Evolutionary conservation across 2,797 vertebrate genomes (phyloP).

Genomic region (Gymnodraco acuticeps): DNA sequence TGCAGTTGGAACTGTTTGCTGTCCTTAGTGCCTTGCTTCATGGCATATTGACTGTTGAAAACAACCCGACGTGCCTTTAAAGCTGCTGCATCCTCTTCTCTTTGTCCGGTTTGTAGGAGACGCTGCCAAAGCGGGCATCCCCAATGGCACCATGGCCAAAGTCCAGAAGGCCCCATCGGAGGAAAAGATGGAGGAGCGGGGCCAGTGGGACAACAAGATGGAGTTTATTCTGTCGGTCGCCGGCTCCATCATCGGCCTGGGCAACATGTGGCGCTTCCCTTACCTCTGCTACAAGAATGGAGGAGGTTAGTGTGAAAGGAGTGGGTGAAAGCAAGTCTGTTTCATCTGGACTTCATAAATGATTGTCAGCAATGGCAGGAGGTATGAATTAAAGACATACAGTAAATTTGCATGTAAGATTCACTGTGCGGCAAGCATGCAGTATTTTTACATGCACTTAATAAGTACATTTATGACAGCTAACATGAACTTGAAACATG

Average conservation of each 20-base stretch:
- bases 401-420: too few species aligned
- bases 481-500: too few species aligned
- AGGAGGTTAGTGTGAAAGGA: constrained; percentile 86
- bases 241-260: constrained; percentile 94
- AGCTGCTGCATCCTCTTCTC: not conserved
- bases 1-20: not conserved
- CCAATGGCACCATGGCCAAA: constrained; percentile 57
- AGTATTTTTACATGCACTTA: too few species aligned
- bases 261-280: constrained; percentile 96
- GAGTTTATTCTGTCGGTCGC: constrained; percentile 94
- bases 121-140: constrained; percentile 46
- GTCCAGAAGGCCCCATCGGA: constrained; percentile 56
- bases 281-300: constrained; percentile 98
- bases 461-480: too few species aligned
- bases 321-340: not conserved
- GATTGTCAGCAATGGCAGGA: too few species aligned
- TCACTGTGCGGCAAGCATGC: too few species aligned
- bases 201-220: constrained; percentile 94
- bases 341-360: not conserved
- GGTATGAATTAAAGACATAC: not conserved
- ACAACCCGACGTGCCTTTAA: not conserved
- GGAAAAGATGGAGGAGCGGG: constrained; percentile 89
- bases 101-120: constrained; percentile 54
- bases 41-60: not conserved
- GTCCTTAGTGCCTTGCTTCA: not conserved